Percentiles rank a stretch among this genome's conserved stretches.
Evolutionary conservation across 2,888 invertebrate species (phyloP).

Genomic region (Amorpha juglandis): DNA sequence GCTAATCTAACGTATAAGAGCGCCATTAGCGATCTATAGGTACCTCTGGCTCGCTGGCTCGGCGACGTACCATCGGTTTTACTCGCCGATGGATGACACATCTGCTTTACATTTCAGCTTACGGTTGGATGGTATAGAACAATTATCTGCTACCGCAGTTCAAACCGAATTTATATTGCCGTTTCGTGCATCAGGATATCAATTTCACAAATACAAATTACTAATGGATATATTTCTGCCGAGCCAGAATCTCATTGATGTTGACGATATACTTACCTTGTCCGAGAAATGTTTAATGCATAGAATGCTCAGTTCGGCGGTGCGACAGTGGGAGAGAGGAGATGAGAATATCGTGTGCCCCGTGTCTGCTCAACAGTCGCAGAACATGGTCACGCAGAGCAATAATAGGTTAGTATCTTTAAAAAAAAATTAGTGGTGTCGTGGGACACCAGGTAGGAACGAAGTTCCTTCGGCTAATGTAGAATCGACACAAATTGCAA

Average conservation of each 20-base stretch:
- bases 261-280: constrained; percentile 65
- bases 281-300: constrained; percentile 82
- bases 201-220: constrained; percentile 84
- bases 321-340: constrained; percentile 84
- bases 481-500: no score
- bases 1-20: no score
- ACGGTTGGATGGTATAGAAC: constrained; percentile 85
- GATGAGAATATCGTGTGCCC: constrained; percentile 84
- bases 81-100: no score
- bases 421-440: no score
- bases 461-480: no score
- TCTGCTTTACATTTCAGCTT: no score
- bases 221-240: constrained; percentile 85
- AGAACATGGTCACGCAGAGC: constrained; percentile 57
- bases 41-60: no score
- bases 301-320: constrained; percentile 84
- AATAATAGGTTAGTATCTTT: constrained; percentile 51
- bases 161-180: constrained; percentile 82
- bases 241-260: constrained; percentile 67
- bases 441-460: no score
- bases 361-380: constrained; percentile 60
- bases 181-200: constrained; percentile 83
- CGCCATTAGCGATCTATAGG: no score
- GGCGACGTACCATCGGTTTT: no score
- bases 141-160: constrained; percentile 70